Base-by-base conservation (phyloP, 1,140 invertebrate genomes). In the Drosophila hydei region DNA sequence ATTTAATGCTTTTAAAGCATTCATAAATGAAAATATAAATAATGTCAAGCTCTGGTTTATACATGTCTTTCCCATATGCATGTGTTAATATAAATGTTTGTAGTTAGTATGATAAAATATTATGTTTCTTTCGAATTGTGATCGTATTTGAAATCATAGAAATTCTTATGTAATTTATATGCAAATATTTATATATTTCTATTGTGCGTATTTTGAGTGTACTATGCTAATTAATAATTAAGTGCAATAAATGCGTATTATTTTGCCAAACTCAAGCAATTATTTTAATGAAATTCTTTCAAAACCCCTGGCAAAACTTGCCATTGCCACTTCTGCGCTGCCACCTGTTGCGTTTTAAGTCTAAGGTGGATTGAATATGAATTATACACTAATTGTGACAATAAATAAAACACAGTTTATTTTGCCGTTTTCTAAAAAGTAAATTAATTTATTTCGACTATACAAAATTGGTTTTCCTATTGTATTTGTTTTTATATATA, bases 401-500 rank as follows among this genome's bases (percentile, higher is more conserved):
- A n/a, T 33, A 16, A 65, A 50, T 25, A 25, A 75, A 75, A 75
- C 47, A 12, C 40, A 6, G 18, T 21, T 19, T 12, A 38, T 27
- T 19, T 76, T 78, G 75, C 64, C 42, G 50, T 67, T 77, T 77
- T 85, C 30, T 88, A 72, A 55, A 83, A 83, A 83, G 81, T 75
- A 90, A 90, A 83, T 90, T 77, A 70, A 54, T 90, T 90, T 90
- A 77, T 77, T 90, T 83, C 77, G 12, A 72, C 85, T 90, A 84
- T 72, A 72, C 67, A 81, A 68, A 78, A 27, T 76, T 56, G 36
- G 18, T 51, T 70, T 75, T 72, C 47, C 62, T 74, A 73, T 80
- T 84, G 67, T 63, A 71, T 71, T 73, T 18, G 21, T 47, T 65
- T 50, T 45, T 64, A 56, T 59, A 47, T 62, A 64, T 68, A 55